Conservation (phyloP, 2,113 vertebrate genomes). For the Numida meleagris region DNA sequence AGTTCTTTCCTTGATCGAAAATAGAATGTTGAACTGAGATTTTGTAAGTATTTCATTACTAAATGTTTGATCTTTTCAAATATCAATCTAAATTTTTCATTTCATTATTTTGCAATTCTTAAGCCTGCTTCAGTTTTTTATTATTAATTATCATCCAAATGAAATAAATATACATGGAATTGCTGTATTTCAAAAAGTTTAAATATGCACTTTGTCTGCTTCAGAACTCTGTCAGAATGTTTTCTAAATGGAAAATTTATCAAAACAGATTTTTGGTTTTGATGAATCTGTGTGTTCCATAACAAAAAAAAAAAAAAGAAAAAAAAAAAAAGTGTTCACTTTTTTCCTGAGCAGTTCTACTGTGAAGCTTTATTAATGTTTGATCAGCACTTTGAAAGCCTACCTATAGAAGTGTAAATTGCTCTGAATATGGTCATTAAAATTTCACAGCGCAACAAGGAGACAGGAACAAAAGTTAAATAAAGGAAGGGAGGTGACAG, state of each 20-base stretch:
- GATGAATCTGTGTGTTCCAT: neutral
- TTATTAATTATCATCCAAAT: neutral
- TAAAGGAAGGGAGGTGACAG: neutral
- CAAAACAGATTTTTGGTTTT: neutral
- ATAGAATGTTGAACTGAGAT: neutral
- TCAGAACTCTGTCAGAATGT: neutral
- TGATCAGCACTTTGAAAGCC: constrained; percentile 27
- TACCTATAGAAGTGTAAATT: constrained; percentile 5
- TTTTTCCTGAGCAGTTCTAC: neutral
- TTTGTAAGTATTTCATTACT: neutral
- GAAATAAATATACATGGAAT: neutral
- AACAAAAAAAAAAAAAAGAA: neutral
- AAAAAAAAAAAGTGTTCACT: constrained; percentile 13
- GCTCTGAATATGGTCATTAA: neutral
- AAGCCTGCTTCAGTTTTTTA: neutral
- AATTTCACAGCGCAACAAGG: neutral
- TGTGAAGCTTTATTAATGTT: constrained; percentile 45
- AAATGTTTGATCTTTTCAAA: neutral
- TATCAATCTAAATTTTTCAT: neutral
- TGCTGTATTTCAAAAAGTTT: neutral
- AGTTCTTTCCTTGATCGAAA: neutral
- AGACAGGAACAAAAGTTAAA: neutral
- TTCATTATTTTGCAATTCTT: neutral
- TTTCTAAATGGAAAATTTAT: constrained; percentile 34
- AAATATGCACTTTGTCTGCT: neutral